Evolutionary conservation across 2,113 vertebrate species (phyloP).

Genomic region (Beaufortia kweichowensis): DNA sequence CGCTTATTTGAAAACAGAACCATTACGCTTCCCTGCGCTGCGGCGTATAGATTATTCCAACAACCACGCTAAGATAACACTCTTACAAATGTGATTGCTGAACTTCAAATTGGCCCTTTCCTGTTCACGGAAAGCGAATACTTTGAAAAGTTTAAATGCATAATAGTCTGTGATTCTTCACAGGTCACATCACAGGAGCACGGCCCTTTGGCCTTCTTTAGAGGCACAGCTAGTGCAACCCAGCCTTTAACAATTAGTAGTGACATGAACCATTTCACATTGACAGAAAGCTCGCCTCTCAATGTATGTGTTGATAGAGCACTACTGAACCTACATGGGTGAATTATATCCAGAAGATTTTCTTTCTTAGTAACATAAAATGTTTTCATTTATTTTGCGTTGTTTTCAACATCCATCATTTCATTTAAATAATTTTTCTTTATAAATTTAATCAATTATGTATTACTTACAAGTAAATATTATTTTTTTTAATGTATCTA

Average conservation of each 20-base stretch:
- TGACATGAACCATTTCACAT: constrained; percentile 40
- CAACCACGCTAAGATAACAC: constrained; percentile 48
- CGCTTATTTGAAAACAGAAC: neutral
- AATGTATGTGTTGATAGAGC: neutral
- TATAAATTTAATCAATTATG: too few species aligned
- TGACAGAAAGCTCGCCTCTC: constrained; percentile 9
- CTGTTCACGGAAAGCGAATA: constrained; percentile 46
- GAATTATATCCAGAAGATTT: too few species aligned
- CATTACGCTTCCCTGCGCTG: neutral
- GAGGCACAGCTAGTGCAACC: constrained; percentile 21
- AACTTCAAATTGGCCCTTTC: constrained; percentile 53
- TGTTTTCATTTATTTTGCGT: too few species aligned
- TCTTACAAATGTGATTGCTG: constrained; percentile 39
- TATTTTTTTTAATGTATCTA: too few species aligned
- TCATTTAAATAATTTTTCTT: too few species aligned
- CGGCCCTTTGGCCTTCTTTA: constrained; percentile 1
- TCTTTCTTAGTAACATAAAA: too few species aligned
- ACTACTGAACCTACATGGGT: neutral
- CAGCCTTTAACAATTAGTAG: constrained; percentile 36
- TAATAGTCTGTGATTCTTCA: constrained; percentile 49
- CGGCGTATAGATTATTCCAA: constrained; percentile 41
- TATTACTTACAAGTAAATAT: too few species aligned
- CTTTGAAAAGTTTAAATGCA: constrained; percentile 47
- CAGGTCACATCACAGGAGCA: constrained; percentile 50
- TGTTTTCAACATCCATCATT: too few species aligned